Conservation (phyloP, 2,113 vertebrate species). For the Thinocorus orbignyianus region DNA sequence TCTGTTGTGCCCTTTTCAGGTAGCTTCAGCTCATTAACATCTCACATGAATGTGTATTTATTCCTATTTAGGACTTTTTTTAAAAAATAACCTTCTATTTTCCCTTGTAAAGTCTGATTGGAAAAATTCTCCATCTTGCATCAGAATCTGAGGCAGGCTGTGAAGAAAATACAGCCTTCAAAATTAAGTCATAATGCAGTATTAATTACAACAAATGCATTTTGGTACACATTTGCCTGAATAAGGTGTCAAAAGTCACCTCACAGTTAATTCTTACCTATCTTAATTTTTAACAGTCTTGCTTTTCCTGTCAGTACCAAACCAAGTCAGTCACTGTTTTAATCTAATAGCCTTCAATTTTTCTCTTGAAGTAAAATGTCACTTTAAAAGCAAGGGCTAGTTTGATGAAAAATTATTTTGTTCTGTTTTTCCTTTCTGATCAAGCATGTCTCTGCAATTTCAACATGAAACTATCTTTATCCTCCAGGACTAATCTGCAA, state of each 20-base stretch:
- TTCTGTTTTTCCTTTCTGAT: slow-evolving; percentile 7
- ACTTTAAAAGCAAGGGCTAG: background rate
- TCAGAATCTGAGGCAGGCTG: background rate
- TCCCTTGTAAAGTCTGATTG: background rate
- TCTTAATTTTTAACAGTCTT: background rate
- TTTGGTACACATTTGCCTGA: background rate
- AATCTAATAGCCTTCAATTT: background rate
- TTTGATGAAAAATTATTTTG: background rate
- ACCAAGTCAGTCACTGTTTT: background rate
- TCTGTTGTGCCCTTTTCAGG: background rate
- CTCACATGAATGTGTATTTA: background rate
- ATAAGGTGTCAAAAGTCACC: background rate
- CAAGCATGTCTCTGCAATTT: background rate
- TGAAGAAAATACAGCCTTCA: background rate
- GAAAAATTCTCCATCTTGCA: background rate
- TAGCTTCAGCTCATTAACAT: background rate
- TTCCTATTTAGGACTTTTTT: background rate
- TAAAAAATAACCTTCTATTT: background rate
- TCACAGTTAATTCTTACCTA: background rate
- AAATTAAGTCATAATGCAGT: background rate
- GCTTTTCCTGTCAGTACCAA: background rate
- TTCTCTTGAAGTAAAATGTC: background rate
- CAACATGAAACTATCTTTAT: slow-evolving; percentile 18
- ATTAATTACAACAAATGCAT: background rate
- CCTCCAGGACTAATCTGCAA: background rate